Evolutionary conservation across 2,888 invertebrate species (phyloP), one percentile per base, ranked within the genome.

Genomic region (Electrophaes corylata): DNA sequence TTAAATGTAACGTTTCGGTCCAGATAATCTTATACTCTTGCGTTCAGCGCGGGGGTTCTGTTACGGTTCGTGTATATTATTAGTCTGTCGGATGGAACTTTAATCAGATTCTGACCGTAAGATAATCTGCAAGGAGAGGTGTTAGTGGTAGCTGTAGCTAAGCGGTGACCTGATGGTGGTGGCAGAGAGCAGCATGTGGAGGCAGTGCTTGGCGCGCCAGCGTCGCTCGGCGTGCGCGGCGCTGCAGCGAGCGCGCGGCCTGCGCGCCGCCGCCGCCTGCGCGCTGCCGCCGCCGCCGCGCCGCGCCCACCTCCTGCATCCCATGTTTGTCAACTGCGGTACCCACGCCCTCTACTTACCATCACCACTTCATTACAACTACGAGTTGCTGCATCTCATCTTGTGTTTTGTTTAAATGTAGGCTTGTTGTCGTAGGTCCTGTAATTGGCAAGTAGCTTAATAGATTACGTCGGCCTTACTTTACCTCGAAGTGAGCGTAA

Each of bases 141-240:
- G 3, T n/a, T n/a, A n/a, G n/a, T n/a, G n/a, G n/a, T n/a, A n/a
- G 26, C 26, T 10, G 26, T 29, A 29, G 10, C 8, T 10, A 8
- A 29, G 26, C 10, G 26, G 26, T 29, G 26, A 8, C 8, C 26
- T 29, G 10, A 26, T 29, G 41, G 5, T 14, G 31, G 2, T 14
- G 41, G 5, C 45, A 65, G 75, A 65, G 69, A 65, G 67, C 0
- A 14, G 40, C 57, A 62, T 59, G 67, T 61, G 67, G 65, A 59
- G 66, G 57, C 67, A 57, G 48, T 50, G 68, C 64, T 65, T 65
- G 50, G 65, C 60, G 65, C 60, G 58, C 63, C 64, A 57, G 56
- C 60, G 68, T 64, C 74, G 78, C 57, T 70, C 66, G 60, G 66
- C 72, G 64, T 53, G 72, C 68, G 74, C 70, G 53, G 73, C 67